Conservation (phyloP, 2,888 invertebrate genomes). For the Dasypogon diadema region DNA sequence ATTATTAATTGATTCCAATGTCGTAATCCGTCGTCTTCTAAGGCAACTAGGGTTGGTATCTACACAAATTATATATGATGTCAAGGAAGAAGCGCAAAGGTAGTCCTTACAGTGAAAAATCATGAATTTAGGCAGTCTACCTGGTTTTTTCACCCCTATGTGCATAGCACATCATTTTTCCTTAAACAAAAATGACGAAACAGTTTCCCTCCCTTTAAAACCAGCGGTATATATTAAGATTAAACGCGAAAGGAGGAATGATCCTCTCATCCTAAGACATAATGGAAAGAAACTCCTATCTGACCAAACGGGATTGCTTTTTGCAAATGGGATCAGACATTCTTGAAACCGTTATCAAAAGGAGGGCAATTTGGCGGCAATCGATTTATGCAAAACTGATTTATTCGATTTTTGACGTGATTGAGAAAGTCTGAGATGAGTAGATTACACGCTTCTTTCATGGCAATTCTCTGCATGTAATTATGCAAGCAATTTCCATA, state of each 20-base stretch:
- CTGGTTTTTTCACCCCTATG: slow-evolving; percentile 4
- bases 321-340: slow-evolving; percentile 21
- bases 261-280: slow-evolving; percentile 12
- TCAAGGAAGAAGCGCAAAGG: background rate
- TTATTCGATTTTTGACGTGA: slow-evolving; percentile 16
- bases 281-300: background rate
- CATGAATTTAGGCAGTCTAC: slow-evolving; percentile 14
- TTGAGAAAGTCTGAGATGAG: slow-evolving; percentile 1
- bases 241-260: slow-evolving; percentile 27
- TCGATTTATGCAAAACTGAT: slow-evolving; percentile 31
- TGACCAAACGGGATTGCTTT: slow-evolving; percentile 27
- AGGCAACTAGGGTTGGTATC: background rate
- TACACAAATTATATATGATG: background rate
- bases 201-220: slow-evolving; percentile 13
- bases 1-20: background rate
- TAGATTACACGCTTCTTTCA: background rate
- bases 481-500: slow-evolving; percentile 34
- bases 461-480: slow-evolving; percentile 27
- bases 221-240: background rate
- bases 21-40: background rate
- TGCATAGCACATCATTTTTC: slow-evolving; percentile 29
- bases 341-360: slow-evolving; percentile 36
- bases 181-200: slow-evolving; percentile 16
- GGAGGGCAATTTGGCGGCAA: slow-evolving; percentile 42
- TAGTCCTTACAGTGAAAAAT: background rate